Base-by-base conservation (phyloP, 1,140 invertebrate genomes). In the Euwallacea fornicatus region DNA sequence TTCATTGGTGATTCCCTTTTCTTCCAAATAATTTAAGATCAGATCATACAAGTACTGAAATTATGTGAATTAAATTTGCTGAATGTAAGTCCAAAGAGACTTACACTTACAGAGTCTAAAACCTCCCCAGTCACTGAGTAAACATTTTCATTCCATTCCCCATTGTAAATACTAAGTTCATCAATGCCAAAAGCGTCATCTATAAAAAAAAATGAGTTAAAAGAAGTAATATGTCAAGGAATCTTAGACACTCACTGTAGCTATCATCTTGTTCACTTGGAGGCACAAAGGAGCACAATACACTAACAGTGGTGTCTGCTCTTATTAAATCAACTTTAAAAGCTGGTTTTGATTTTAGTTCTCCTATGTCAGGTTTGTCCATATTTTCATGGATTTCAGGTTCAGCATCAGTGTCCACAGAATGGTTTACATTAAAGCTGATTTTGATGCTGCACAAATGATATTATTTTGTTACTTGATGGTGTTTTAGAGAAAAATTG, bases 31-130 rank as follows among this genome's bases (percentile, higher is more conserved):
- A 78, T 97, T 96, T 92, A 98, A 94, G 53, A 98, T 83, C 16
- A 97, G 85, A 81, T 98, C 96, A 79, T 98, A 98, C 33, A 98
- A 83, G 79, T 95, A 94, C 93, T 95, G 84, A 10, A 89, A 89
- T 78, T 15, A 41, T 44, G 50, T 42, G 3, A 42, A 66, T 41
- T 54, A 7, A 21, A 59, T 68, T 13, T 33, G 21, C 4, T 33
- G 21, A 33, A 33, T 33, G 21, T 33, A 47, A 76, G 71, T 77
- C 75, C 63, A 76, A 77, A 63, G 62, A 73, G 86, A 66, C 77
- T 65, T 80, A 76, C 74, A 79, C 88, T 87, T 86, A 94, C 92
- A 64, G 92, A 93, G 84, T 96, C 94, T 42, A 97, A 86, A 58
- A 96, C 91, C 83, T 95, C 93, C 62, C 94, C 94, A 73, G 92